Evolutionary conservation across 1,140 invertebrate species (phyloP), one percentile per base, ranked within the genome.

Genomic region (Drosophila setifemur): DNA sequence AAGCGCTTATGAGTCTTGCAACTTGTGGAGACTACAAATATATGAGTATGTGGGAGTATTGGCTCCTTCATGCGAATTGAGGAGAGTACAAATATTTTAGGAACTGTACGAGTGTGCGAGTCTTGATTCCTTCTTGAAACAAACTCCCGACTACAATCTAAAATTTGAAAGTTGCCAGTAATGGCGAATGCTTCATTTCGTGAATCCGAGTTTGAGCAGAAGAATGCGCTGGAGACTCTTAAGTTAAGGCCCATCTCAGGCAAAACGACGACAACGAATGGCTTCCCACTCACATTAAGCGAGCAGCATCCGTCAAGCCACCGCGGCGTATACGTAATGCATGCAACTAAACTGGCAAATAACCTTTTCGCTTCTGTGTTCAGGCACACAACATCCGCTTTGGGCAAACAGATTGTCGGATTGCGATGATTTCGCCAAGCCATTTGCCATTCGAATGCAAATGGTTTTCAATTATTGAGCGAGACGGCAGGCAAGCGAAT

Each of bases 371-470:
- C 45, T 29, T 39, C 60, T 9, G 60, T 9, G 60, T 39, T 28
- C 42, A 61, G 16, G 61, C 50, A 81, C 79, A n/a, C n/a, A n/a
- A n/a, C n/a, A 85, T 85, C 79, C 79, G 79, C 79, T 43, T 79
- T 49, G 55, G 49, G 52, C 37, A 73, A 69, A 72, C 23, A 57
- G 52, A 37, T 43, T 54, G 49, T 43, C 23, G 25, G 49, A 7
- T 33, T n/a, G 43, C 29, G 35, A 61, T 61, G 57, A 33, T 61
- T 61, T 26, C 33, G 52, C 54, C 79, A 85, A 81, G 85, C 69
- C 64, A 85, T 83, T 85, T 79, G 81, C 71, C 75, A 75, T 79
- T 78, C 73, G 68, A 81, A 85, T 85, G 81, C 81, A 85, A 85
- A 85, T 81, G 81, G 43, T 75, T 67, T 85, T 55, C 78, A 70